Evolutionary conservation across 2,113 vertebrate species (phyloP), one percentile per base, ranked within the genome.

Genomic region (Cephalopterus ornatus): DNA sequence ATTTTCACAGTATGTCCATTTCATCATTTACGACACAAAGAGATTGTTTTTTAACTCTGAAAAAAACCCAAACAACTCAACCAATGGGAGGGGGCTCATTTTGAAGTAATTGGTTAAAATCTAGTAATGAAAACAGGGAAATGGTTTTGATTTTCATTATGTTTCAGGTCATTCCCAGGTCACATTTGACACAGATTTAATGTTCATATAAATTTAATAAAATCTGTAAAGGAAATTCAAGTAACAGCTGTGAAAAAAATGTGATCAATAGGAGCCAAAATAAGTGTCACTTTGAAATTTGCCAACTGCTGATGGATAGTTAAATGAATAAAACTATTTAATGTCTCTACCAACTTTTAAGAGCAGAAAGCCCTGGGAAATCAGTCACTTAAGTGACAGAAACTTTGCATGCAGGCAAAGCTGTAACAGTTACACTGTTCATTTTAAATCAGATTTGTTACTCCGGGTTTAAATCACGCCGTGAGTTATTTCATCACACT

Each of bases 161-260:
- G 73, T 58, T 92, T 95, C 95, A 90, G 97, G 97, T 98, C 94
- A 76, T 92, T 85, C 62, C 17, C 70, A 95, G 98, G 97, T 96
- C 94, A 91, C 44, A 21, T 96, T 97, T 96, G 96, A 97, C 93
- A 95, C 91, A 96, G 92, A 95, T 96, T 98, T 94, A 76, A 85
- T 97, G 94, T 98, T 97, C 95, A 93, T 96, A 97, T 96, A 98
- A 94, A 98, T 98, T 97, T 97, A 98, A 97, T 97, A 97, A 97
- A 97, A 96, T 95, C 95, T 96, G 66, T 97, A 95, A 94, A 95
- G 85, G 86, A 98, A 97, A 96, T 93, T 97, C 97, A 96, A 92
- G 87, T 87, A 98, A 97, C 65, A 96, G 85, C 89, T 97, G 93
- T 68, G 89, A 94, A 95, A 97, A 96, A 93, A 97, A 97, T 95